Percentiles rank a stretch among this genome's conserved stretches.
Conservation (phyloP, 2,113 vertebrate genomes). For the Albula goreensis region DNA sequence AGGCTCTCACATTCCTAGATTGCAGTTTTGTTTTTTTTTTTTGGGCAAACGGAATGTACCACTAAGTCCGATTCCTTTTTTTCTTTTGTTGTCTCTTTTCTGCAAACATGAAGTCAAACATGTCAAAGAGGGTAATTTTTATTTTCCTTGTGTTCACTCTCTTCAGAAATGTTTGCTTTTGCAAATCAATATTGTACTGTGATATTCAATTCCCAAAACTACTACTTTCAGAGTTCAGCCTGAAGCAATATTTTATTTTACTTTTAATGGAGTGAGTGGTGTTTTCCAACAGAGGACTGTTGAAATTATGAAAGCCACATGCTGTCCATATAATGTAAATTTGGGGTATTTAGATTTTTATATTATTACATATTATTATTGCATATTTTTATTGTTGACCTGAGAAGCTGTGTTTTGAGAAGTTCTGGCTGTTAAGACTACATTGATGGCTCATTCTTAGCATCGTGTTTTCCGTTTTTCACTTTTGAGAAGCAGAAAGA, state of each 20-base stretch:
- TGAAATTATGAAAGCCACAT: too few relatives aligned
- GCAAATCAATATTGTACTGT: too few relatives aligned
- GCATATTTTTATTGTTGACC: background rate
- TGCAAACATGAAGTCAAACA: background rate
- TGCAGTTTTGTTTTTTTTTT: background rate
- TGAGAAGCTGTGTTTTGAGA: background rate
- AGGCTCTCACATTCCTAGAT: background rate
- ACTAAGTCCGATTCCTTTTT: background rate
- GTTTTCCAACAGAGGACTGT: too few relatives aligned
- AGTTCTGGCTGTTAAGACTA: background rate
- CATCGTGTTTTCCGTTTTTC: background rate
- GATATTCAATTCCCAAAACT: too few relatives aligned
- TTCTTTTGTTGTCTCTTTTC: background rate
- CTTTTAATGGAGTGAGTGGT: too few relatives aligned
- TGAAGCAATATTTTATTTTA: too few relatives aligned
- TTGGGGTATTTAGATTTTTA: background rate
- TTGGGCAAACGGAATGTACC: background rate
- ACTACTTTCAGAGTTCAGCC: too few relatives aligned
- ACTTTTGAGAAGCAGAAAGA: background rate
- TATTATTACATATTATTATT: background rate
- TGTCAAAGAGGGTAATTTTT: too few relatives aligned
- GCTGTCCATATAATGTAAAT: too few relatives aligned
- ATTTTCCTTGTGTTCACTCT: too few relatives aligned
- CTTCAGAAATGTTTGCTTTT: too few relatives aligned
- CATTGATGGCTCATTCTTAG: background rate